These are phyloP conservation scores for Pammene aurita DNA, from an alignment of 2,888 invertebrate species.

Conservation along the genomic window DNA sequence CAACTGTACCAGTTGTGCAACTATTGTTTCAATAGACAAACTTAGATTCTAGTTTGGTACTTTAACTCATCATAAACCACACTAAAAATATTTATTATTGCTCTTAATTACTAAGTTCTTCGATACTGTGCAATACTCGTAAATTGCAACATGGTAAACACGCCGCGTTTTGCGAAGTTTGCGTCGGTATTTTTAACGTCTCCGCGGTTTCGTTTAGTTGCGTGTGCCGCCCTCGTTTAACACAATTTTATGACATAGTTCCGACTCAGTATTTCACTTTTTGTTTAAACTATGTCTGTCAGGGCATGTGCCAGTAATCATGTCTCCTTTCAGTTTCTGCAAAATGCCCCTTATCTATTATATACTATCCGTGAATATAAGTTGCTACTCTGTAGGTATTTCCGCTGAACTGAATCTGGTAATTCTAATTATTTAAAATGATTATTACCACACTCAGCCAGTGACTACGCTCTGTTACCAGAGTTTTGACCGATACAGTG, in stretches of 20 bases:
- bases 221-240: constrained; percentile 72
- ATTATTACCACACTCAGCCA: too few relatives aligned
- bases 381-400: neutral
- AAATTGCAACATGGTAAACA: constrained; percentile 47
- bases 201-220: constrained; percentile 61
- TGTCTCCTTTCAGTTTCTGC: constrained; percentile 42
- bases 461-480: too few relatives aligned
- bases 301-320: constrained; percentile 54
- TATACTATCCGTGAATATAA: neutral
- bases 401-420: too few relatives aligned
- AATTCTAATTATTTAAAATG: too few relatives aligned
- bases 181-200: constrained; percentile 58
- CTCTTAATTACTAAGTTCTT: constrained; percentile 16
- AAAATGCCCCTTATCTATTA: constrained; percentile 36
- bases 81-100: constrained; percentile 6
- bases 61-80: neutral
- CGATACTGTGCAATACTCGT: constrained; percentile 26
- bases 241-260: constrained; percentile 77
- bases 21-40: too few relatives aligned
- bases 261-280: constrained; percentile 78
- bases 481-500: too few relatives aligned
- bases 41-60: too few relatives aligned
- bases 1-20: too few relatives aligned
- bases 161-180: constrained; percentile 51
- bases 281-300: constrained; percentile 76